These are phyloP conservation scores for Morelia viridis DNA, from an alignment of 2,797 vertebrate species.

Conservation along the genomic window DNA sequence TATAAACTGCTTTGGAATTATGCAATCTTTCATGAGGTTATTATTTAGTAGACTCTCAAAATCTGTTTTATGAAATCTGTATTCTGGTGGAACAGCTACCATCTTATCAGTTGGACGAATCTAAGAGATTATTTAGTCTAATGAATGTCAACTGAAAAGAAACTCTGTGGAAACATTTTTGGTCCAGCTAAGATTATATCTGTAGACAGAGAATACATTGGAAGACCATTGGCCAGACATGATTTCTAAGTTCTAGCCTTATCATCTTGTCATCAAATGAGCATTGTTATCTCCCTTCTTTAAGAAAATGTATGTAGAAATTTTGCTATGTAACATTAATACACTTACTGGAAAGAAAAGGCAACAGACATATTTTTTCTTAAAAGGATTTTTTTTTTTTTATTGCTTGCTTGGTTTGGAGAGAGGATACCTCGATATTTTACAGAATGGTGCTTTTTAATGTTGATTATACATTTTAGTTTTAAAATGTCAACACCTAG, in stretches of 20 bases:
- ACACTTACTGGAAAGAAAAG: background rate
- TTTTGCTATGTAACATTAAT: background rate
- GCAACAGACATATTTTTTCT: background rate
- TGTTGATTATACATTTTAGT: background rate
- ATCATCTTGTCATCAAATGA: slow-evolving; percentile 33
- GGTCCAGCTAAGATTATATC: slow-evolving; percentile 46
- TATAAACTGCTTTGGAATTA: slow-evolving; percentile 53
- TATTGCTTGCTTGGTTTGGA: background rate
- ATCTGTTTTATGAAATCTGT: slow-evolving; percentile 43
- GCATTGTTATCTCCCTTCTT: slow-evolving; percentile 30
- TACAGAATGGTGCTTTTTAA: background rate
- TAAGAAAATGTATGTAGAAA: background rate
- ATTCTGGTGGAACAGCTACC: slow-evolving; percentile 45
- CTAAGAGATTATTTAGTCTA: slow-evolving; percentile 60
- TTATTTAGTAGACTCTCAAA: slow-evolving; percentile 39
- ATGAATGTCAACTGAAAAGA: slow-evolving; percentile 49
- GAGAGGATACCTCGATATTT: background rate
- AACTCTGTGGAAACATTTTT: slow-evolving; percentile 48
- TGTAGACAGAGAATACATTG: slow-evolving; percentile 39
- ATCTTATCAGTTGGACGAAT: slow-evolving; percentile 54
- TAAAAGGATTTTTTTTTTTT: background rate
- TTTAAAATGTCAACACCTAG: background rate
- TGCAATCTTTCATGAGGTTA: slow-evolving; percentile 50
- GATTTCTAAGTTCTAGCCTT: slow-evolving; percentile 35
- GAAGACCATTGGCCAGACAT: slow-evolving; percentile 43